Percentiles rank a stretch among this genome's conserved stretches.
Evolutionary conservation across 2,113 vertebrate genomes (phyloP).

Genomic region (Sigmodon hispidus): DNA sequence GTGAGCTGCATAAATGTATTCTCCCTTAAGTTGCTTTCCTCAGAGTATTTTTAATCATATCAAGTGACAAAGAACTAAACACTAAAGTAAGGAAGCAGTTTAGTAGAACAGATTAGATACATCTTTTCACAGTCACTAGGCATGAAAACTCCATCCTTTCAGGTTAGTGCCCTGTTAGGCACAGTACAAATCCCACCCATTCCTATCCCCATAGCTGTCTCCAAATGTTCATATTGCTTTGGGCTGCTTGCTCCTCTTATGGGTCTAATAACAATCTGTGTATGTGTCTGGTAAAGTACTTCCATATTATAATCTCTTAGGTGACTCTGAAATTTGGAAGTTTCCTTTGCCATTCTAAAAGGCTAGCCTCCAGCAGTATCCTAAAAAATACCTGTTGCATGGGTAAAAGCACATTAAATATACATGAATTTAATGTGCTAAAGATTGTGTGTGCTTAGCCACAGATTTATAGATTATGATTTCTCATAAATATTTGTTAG

Average conservation of each 20-base stretch:
- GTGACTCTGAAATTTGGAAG: not conserved
- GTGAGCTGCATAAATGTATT: not conserved
- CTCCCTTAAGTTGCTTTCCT: too few relatives aligned
- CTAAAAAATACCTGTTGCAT: not conserved
- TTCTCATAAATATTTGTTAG: not conserved
- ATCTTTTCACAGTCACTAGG: not conserved
- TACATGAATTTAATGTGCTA: not conserved
- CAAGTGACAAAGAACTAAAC: not conserved
- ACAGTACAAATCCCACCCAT: not conserved
- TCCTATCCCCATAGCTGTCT: not conserved
- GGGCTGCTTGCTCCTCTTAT: not conserved
- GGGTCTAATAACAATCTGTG: not conserved
- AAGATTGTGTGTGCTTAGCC: not conserved
- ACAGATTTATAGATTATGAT: not conserved
- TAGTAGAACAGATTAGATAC: not conserved
- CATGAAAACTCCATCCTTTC: not conserved
- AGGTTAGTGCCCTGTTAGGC: not conserved
- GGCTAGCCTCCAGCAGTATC: not conserved
- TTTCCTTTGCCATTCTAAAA: not conserved
- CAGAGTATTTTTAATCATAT: not conserved
- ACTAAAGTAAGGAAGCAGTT: not conserved
- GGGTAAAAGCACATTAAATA: not conserved
- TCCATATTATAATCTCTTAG: not conserved
- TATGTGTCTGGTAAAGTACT: not conserved
- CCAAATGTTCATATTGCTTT: not conserved